phyloP scores from a whole-genome alignment of 2,888 invertebrate genomes.

The Stegophylla sp. region DNA sequence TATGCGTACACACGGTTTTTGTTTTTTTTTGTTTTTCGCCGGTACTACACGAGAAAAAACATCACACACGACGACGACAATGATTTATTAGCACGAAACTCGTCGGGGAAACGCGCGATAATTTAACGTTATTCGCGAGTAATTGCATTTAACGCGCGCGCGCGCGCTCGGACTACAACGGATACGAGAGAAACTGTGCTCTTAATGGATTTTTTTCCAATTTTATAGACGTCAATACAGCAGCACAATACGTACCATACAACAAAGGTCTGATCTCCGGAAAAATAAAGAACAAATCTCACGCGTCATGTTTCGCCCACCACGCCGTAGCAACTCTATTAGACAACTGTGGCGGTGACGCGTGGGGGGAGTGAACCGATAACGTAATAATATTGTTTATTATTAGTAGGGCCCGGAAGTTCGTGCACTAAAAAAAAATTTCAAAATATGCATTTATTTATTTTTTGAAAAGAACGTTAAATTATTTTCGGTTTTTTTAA shows the following conservation, averaged over 20 bases:
- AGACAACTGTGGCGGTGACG: neutral
- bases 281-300: conserved; percentile 25
- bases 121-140: neutral
- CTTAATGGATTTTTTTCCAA: conserved; percentile 15
- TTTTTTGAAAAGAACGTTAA: too few relatives aligned
- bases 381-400: conserved; percentile 21
- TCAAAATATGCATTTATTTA: too few relatives aligned
- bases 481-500: too few relatives aligned
- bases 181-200: neutral
- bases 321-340: neutral
- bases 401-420: too few relatives aligned
- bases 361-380: conserved; percentile 15
- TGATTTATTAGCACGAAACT: conserved; percentile 4
- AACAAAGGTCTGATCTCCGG: neutral
- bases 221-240: neutral
- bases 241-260: too few relatives aligned
- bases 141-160: conserved; percentile 1
- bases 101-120: neutral
- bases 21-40: neutral
- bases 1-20: neutral
- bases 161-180: neutral
- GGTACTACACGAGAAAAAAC: too few relatives aligned
- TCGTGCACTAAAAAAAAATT: too few relatives aligned
- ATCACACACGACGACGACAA: neutral
- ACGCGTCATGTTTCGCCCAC: conserved; percentile 20